Conservation (phyloP, 2,113 vertebrate species). For the Colaptes auratus region DNA sequence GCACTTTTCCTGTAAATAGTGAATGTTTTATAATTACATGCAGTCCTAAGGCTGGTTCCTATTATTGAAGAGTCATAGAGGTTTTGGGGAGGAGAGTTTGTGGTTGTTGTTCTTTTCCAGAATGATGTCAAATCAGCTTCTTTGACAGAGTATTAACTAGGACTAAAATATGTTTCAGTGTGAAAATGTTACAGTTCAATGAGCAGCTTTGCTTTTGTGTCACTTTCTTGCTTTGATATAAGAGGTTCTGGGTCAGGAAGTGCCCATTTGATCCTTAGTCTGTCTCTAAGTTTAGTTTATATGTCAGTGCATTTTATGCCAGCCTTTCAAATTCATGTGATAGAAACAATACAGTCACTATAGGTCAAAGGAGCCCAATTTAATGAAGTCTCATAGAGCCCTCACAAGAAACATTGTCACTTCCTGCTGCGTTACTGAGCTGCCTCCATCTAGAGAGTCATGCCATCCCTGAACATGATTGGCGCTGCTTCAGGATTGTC, state of each 20-base stretch:
- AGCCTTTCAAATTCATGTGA: not conserved
- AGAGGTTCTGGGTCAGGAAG: slow-evolving; percentile 30
- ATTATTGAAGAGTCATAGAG: slow-evolving; percentile 35
- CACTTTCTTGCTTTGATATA: slow-evolving; percentile 27
- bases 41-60: slow-evolving; percentile 65
- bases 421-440: not conserved
- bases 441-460: not conserved
- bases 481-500: not conserved
- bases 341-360: not conserved
- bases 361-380: not conserved
- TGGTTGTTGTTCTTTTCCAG: slow-evolving; percentile 53
- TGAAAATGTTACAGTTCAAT: not conserved
- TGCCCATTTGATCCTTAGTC: not conserved
- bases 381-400: not conserved
- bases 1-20: slow-evolving; percentile 46
- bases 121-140: slow-evolving; percentile 13
- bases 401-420: not conserved
- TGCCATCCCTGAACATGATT: not conserved
- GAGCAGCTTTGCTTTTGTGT: not conserved
- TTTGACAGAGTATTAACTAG: not conserved
- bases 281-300: not conserved
- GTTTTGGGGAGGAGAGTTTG: slow-evolving; percentile 1
- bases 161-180: slow-evolving; percentile 32
- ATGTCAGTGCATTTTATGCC: not conserved
- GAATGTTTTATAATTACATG: slow-evolving; percentile 50